Base-by-base conservation (phyloP, 2,113 vertebrate species). In the Chinchilla lanigera region DNA sequence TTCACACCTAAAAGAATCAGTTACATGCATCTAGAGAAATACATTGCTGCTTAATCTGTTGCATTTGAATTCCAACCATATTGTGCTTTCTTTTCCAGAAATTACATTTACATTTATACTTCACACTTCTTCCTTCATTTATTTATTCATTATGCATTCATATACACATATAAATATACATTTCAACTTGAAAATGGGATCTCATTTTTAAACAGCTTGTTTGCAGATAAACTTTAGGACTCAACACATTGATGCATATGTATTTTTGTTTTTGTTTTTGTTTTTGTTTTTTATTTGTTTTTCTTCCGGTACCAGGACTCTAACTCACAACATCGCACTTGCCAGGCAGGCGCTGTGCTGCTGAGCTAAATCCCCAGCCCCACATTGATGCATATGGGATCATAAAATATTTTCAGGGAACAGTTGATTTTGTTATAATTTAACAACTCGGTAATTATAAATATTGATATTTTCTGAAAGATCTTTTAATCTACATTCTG, bases 11-110 rank as follows among this genome's bases (percentile, higher is more conserved):
- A 8, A 14, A 24, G 35, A 30, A 44, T 17, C 4, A 14, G 52
- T 38, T 33, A 30, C 1, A 4, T 9, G 12, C 5, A 8, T 61
- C 50, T 28, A 12, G 0, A 0, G 33, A 86, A 73, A 33, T 13
- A 30, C 2, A 9, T 26, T 8, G n/a, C 1, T 28, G 35, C n/a
- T 22, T 19, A 20, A 47, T 41, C 8, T 33, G 44, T 56, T 41
- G 2, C 3, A 0, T 11, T 47, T 65, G 20, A 2, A 83, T 1
- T 17, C 0, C 3, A 56, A 10, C 28, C 11, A 22, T 33, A 22
- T 0, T 60, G 52, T 60, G n/a, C 17, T 22, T 54, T 56, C 33
- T 35, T n/a, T 75, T 38, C 22, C 56, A 75, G 44, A 58, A 82
- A 89, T 20, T 22, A 52, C 16, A 1, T 1, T 75, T 47, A 14